Evolutionary conservation across 1,140 invertebrate genomes (phyloP).

Genomic region (Bacillus rossius): DNA sequence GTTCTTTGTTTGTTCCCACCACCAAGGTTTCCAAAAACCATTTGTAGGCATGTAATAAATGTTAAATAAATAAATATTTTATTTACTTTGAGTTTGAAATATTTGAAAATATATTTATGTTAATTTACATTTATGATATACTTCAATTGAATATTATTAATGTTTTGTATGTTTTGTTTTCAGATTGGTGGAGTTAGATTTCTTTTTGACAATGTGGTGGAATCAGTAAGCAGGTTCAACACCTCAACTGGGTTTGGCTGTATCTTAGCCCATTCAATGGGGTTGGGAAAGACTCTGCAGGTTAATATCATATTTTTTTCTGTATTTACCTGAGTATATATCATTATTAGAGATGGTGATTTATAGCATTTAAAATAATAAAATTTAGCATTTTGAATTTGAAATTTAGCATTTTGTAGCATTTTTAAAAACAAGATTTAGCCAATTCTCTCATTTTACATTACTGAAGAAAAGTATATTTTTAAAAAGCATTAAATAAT

Average conservation of each 20-base stretch:
- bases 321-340: too few relatives aligned
- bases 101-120: neutral
- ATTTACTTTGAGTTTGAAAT: neutral
- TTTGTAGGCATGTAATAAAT: neutral
- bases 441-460: too few relatives aligned
- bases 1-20: too few relatives aligned
- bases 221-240: slow-evolving; percentile 81
- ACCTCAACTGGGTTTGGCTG: slow-evolving; percentile 94
- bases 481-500: too few relatives aligned
- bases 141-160: neutral
- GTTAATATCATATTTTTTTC: slow-evolving; percentile 37
- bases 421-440: too few relatives aligned
- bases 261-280: slow-evolving; percentile 98
- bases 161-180: slow-evolving; percentile 13
- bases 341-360: too few relatives aligned
- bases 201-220: slow-evolving; percentile 94
- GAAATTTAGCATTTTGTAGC: too few relatives aligned
- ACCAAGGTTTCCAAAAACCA: neutral
- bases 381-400: too few relatives aligned
- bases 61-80: neutral
- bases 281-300: slow-evolving; percentile 97
- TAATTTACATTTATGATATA: neutral
- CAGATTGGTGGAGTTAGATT: slow-evolving; percentile 95
- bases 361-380: too few relatives aligned
- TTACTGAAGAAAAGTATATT: too few relatives aligned